Evolutionary conservation across 2,797 vertebrate genomes (phyloP).

Genomic region (Valencia hispanica): DNA sequence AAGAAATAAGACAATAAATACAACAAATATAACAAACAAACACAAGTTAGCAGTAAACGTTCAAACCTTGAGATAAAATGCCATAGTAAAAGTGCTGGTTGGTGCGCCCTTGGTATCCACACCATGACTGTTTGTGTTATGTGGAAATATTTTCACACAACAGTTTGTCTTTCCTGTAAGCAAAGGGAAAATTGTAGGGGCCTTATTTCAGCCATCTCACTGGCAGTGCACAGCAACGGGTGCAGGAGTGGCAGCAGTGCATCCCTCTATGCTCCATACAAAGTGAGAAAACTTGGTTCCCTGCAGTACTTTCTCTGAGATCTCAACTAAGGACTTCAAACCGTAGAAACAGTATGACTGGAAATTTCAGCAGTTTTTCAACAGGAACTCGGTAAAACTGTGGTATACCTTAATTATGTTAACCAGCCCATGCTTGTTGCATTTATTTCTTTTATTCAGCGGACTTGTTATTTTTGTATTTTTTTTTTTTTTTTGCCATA

Average conservation of each 20-base stretch:
- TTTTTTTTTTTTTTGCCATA: constrained; percentile 14
- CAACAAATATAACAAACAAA: background rate
- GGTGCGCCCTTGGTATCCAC: background rate
- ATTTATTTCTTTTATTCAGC: background rate
- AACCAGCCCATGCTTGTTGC: background rate
- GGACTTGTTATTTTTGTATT: background rate
- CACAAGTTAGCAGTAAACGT: background rate
- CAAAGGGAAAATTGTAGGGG: background rate
- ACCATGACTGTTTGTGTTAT: background rate
- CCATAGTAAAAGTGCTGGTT: background rate
- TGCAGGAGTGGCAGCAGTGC: background rate
- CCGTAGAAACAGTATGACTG: background rate
- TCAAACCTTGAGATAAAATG: background rate
- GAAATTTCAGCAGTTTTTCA: background rate
- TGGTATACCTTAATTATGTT: background rate
- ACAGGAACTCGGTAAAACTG: background rate
- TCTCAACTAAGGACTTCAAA: background rate
- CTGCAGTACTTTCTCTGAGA: background rate
- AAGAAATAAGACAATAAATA: background rate
- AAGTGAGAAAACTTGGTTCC: background rate
- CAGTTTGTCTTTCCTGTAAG: background rate
- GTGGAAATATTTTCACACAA: background rate
- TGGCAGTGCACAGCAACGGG: background rate
- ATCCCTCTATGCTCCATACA: background rate
- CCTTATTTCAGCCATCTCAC: background rate